Base-by-base conservation (phyloP, 2,888 invertebrate genomes). In the Microctonus hyperodae region DNA sequence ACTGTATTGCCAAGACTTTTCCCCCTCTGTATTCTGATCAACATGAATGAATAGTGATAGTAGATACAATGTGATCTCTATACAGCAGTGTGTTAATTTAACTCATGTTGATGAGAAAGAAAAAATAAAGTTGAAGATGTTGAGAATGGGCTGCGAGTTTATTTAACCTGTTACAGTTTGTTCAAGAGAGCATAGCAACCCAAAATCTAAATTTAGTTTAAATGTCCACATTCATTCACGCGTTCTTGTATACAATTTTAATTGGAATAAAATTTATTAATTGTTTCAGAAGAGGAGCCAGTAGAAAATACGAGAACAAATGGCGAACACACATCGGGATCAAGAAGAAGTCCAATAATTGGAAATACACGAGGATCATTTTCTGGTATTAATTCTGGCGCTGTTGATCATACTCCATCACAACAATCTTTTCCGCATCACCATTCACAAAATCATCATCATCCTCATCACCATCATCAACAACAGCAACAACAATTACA, bases 241-340 rank as follows among this genome's bases (percentile, higher is more conserved):
- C 76, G 74, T 74, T 73, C n/a, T 44, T n/a, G 37, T 31, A 33
- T 63, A 33, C 35, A 48, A 48, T 65, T 56, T 63, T 40, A 25
- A 48, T 63, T 60, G 16, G 16, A 16, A 7, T 44, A 48, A 53
- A 31, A 50, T 16, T 22, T 35, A 23, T 64, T 64, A 22, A 44
- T 66, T 20, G 68, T 80, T 79, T 3, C 81, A 84, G 84, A 84
- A 70, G 84, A 84, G 70, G 84, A 84, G 60, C 84, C 84, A 61
- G 79, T 81, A 64, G 74, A 72, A 37, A 80, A 75, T 23, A 79
- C 63, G 59, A 80, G 75, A 63, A 79, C 77, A 50, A 82, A 83
- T 65, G 83, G 83, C 40, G 80, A 76, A 72, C 78, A 79, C 70
- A 75, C 79, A 61, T 73, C 73, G 35, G 73, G 70, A 33, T 73